Evolutionary conservation across 1,140 invertebrate genomes (phyloP), one percentile per base, ranked within the genome.

Genomic region (Brachystomella parvula): DNA sequence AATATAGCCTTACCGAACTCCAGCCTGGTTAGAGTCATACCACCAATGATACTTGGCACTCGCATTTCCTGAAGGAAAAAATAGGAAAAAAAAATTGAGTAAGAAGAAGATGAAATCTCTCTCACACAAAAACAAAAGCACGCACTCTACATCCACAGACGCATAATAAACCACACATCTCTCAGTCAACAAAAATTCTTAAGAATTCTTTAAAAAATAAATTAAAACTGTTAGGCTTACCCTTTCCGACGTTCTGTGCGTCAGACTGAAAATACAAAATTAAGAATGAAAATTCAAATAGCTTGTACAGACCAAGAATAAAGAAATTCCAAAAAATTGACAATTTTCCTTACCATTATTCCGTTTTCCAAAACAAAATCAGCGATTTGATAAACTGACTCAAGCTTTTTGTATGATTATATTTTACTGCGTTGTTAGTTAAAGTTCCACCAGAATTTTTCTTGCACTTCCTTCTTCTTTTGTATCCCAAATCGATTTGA

Each of bases 1-100:
- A n/a, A n/a, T n/a, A n/a, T n/a, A n/a, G n/a, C n/a, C 49, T 53
- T 53, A 53, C 49, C 58, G 58, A 26, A 31, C 58, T 24, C 58
- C 58, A 32, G 58, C 58, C 29, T 30, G 9, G 29, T 60, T 60
- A n/a, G 29, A 9, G 26, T 60, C 58, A 60, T 60, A 60, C 58
- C 58, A 60, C 58, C 58, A 60, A 31, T 60, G 58, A 29, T 60
- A 60, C 17, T 35, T 30, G 9, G 12, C 30, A n/a, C 15, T 47
- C 15, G 58, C 3, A 29, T 6, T 9, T 15, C 12, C 49, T 53
- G 24, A 60, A 60, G 19, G 6, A 12, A 35, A 60, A 60, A 9
- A 9, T 32, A 19, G n/a, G 53, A 57, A 60, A 60, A 32, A 60
- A 60, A n/a, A 60, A 9, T 29, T 31, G 58, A 31, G 6, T 26